phyloP scores from a whole-genome alignment of 2,888 invertebrate genomes.

The Hymenopus coronatus region DNA sequence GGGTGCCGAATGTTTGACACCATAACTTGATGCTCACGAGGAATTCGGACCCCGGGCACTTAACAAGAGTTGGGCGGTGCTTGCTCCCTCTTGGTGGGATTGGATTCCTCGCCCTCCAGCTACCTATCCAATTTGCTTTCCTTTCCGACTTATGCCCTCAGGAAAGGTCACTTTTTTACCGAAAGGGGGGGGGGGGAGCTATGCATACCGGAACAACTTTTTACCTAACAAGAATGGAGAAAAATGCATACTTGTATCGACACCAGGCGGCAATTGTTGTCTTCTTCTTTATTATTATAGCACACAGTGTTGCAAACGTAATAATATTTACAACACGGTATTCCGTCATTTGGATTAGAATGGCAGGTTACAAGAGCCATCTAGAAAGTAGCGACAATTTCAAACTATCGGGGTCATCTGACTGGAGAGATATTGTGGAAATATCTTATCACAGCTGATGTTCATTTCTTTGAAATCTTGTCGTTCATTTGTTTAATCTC shows the following conservation, averaged over 20 bases:
- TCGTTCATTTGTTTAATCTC: no score
- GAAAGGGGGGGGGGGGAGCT: not conserved
- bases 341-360: no score
- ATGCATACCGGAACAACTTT: slow-evolving; percentile 2
- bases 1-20: not conserved
- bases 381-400: no score
- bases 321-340: no score
- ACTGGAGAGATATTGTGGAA: no score
- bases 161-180: slow-evolving; percentile 3
- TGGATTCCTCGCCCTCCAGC: not conserved
- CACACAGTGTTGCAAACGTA: no score
- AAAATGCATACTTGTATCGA: slow-evolving; percentile 1
- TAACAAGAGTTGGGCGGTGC: not conserved
- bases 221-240: not conserved
- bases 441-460: no score
- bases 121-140: slow-evolving; percentile 17
- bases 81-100: not conserved
- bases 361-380: no score
- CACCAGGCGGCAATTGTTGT: not conserved
- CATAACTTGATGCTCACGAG: not conserved
- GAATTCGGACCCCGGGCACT: not conserved
- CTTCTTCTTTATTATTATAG: not conserved
- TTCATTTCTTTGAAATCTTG: no score
- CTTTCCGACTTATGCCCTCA: slow-evolving; percentile 6
- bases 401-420: no score